Evolutionary conservation across 2,797 vertebrate species (phyloP).

Genomic region (Mormyrus proboscirostris): DNA sequence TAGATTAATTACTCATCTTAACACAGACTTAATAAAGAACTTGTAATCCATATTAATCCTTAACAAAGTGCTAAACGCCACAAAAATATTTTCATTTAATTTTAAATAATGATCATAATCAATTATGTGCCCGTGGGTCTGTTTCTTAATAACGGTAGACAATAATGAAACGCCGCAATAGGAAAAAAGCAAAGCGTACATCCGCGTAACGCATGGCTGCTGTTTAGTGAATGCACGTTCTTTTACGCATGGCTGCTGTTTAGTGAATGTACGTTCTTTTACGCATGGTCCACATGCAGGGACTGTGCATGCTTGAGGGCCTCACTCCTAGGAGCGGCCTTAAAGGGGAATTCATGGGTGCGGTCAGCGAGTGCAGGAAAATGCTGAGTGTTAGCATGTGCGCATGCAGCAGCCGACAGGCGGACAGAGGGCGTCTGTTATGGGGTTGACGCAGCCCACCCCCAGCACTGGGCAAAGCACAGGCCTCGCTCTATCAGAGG

Average conservation of each 20-base stretch:
- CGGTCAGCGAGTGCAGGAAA: background rate
- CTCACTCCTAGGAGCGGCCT: background rate
- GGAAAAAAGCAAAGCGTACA: background rate
- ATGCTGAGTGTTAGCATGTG: background rate
- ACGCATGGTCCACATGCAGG: background rate
- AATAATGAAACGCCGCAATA: background rate
- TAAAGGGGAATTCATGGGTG: background rate
- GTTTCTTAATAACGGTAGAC: background rate
- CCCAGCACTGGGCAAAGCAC: background rate
- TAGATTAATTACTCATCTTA: background rate
- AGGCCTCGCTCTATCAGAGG: background rate
- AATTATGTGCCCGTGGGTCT: background rate
- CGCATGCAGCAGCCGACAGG: background rate
- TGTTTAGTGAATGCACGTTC: background rate
- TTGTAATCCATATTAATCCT: background rate
- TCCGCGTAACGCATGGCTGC: background rate
- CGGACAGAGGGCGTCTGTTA: conserved; percentile 22
- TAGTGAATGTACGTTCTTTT: background rate
- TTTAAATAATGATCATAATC: background rate
- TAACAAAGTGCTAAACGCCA: background rate
- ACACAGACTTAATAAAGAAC: background rate
- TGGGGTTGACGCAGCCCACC: background rate
- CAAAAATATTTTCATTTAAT: background rate
- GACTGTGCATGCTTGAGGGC: background rate
- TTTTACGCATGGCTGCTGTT: background rate